Evolutionary conservation across 2,113 vertebrate species (phyloP).

Genomic region (Anthoscopus minutus): DNA sequence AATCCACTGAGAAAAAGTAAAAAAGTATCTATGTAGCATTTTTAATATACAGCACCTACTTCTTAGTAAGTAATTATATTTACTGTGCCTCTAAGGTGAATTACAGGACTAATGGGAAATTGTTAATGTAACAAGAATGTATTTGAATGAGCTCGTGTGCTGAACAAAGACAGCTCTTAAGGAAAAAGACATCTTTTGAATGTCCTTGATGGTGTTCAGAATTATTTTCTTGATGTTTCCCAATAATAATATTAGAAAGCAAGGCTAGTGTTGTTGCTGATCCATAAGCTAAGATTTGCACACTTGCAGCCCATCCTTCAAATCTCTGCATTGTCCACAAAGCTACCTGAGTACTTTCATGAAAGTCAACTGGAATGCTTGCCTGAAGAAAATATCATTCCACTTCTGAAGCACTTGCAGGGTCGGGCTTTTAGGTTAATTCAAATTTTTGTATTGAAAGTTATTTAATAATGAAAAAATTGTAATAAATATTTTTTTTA

Average conservation of each 20-base stretch:
- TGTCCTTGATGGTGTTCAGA: background rate
- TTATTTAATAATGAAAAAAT: constrained; percentile 57
- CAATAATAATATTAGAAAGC: constrained; percentile 25
- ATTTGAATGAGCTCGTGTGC: background rate
- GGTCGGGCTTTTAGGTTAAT: constrained; percentile 38
- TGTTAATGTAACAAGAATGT: background rate
- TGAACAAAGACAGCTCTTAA: background rate
- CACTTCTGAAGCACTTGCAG: constrained; percentile 13
- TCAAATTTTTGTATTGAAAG: constrained; percentile 25
- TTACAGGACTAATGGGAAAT: background rate
- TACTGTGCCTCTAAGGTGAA: constrained; percentile 28
- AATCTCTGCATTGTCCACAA: background rate
- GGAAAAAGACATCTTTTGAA: background rate
- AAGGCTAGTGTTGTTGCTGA: background rate
- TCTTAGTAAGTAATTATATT: background rate
- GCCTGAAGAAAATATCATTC: background rate
- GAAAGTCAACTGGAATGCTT: background rate
- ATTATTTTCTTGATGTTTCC: background rate
- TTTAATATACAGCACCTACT: background rate
- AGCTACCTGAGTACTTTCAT: background rate
- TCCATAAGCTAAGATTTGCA: constrained; percentile 55
- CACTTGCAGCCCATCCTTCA: constrained; percentile 28
- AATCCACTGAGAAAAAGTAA: background rate
- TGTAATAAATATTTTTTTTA: constrained; percentile 34
- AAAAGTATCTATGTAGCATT: constrained; percentile 54